These are phyloP conservation scores for Microcebus tavaratra DNA, from an alignment of 2,113 vertebrate genomes.

Conservation along the genomic window DNA sequence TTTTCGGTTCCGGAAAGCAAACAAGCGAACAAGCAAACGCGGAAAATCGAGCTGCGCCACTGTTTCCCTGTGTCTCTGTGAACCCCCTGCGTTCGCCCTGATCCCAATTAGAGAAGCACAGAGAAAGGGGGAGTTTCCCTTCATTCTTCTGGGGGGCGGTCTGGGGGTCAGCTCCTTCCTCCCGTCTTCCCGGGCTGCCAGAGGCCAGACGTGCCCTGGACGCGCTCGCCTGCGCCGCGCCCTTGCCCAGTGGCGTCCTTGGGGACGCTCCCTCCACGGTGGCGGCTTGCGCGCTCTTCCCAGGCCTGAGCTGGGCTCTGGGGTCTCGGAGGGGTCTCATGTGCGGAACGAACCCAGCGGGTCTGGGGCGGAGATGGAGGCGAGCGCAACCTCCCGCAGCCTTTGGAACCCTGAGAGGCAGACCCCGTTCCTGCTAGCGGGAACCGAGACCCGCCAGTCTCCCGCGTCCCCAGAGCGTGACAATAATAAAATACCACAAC, in stretches of 20 bases:
- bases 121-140: background rate
- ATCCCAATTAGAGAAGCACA: background rate
- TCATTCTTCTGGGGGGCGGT: background rate
- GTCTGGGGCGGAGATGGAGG: background rate
- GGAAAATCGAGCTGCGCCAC: background rate
- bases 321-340: background rate
- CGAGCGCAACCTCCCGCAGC: no score
- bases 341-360: rapidly evolving
- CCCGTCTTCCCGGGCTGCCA: background rate
- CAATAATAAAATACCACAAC: background rate
- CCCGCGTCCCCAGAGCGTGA: rapidly evolving
- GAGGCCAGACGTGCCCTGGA: background rate
- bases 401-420: background rate
- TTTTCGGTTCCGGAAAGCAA: background rate
- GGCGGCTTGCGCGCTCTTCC: rapidly evolving
- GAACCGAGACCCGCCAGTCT: background rate
- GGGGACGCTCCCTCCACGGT: rapidly evolving
- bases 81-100: no score
- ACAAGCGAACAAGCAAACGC: background rate
- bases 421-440: background rate
- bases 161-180: background rate
- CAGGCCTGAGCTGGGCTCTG: background rate
- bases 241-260: background rate
- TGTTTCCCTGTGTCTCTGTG: background rate
- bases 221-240: background rate